A percentile compares a stretch with the other conserved stretches of the same genome.
Conservation (phyloP, 2,797 vertebrate species). For the Coregonus ussuriensis region DNA sequence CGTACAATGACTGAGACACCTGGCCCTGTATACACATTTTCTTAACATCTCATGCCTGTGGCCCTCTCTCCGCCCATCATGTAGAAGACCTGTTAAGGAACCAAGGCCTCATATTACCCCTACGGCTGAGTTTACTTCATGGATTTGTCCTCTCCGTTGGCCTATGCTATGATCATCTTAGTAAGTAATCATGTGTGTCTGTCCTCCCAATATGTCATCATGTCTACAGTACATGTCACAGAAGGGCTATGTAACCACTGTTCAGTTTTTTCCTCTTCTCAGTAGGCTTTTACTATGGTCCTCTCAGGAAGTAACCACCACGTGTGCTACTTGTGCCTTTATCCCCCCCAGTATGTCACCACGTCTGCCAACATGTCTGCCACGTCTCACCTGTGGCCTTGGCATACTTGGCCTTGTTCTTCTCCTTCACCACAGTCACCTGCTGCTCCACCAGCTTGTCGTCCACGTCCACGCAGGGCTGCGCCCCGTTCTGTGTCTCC, state of each 20-base stretch:
- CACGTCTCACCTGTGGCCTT: constrained; percentile 86
- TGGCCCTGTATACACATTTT: no score
- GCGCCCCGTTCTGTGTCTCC: constrained; percentile 90
- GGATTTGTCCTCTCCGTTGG: neutral
- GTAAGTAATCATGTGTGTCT: neutral
- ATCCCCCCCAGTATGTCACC: neutral
- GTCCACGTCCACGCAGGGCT: constrained; percentile 90
- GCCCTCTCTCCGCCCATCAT: neutral
- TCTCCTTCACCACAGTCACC: constrained; percentile 82
- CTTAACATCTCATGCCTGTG: no score
- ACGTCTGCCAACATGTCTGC: neutral
- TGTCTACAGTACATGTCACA: no score
- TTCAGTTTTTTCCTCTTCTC: neutral
- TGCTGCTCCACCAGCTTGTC: constrained; percentile 89
- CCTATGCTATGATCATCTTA: neutral
- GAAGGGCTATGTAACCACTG: no score
- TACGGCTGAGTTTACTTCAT: neutral
- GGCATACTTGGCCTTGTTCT: constrained; percentile 86
- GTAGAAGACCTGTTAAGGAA: neutral
- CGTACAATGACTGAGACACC: no score
- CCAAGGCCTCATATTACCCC: neutral
- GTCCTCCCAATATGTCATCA: neutral
- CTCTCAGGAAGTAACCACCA: neutral
- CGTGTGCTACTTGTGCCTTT: neutral
- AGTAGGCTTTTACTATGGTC: neutral